Evolutionary conservation across 2,113 vertebrate species (phyloP).

Genomic region (Hydrochoerus hydrochaeris): DNA sequence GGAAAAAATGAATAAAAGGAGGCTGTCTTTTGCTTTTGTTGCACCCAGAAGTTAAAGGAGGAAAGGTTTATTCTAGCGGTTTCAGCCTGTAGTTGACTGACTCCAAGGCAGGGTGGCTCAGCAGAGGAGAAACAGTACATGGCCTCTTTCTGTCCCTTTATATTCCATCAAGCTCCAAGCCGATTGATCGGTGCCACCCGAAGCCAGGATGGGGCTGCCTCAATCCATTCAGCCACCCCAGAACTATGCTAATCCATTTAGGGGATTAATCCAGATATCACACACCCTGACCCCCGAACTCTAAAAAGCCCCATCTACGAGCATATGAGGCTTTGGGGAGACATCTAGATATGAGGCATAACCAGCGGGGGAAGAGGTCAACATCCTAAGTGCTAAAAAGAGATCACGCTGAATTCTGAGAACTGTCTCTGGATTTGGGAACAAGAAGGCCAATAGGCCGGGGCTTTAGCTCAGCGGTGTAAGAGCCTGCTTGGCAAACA

Average conservation of each 20-base stretch:
- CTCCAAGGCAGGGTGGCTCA: not conserved
- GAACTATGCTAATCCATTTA: not conserved
- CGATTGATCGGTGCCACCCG: not conserved
- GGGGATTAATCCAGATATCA: not conserved
- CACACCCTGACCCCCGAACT: not conserved
- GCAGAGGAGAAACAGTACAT: not conserved
- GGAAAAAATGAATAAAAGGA: not conserved
- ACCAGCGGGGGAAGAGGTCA: not conserved
- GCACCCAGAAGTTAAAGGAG: not conserved
- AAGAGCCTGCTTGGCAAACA: too few species aligned
- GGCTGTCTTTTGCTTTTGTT: not conserved
- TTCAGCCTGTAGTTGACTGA: not conserved
- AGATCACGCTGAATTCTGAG: not conserved
- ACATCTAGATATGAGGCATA: not conserved
- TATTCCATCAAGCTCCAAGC: not conserved
- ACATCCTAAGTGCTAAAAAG: not conserved
- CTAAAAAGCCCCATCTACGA: not conserved
- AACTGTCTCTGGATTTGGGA: not conserved
- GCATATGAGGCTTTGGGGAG: not conserved
- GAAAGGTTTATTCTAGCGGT: not conserved
- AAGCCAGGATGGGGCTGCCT: not conserved
- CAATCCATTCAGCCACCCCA: not conserved
- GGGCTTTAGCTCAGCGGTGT: too few species aligned
- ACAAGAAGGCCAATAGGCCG: not conserved
- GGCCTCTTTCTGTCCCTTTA: not conserved